phyloP scores from a whole-genome alignment of 2,797 vertebrate species.

The Pyrocephalus nanus region DNA sequence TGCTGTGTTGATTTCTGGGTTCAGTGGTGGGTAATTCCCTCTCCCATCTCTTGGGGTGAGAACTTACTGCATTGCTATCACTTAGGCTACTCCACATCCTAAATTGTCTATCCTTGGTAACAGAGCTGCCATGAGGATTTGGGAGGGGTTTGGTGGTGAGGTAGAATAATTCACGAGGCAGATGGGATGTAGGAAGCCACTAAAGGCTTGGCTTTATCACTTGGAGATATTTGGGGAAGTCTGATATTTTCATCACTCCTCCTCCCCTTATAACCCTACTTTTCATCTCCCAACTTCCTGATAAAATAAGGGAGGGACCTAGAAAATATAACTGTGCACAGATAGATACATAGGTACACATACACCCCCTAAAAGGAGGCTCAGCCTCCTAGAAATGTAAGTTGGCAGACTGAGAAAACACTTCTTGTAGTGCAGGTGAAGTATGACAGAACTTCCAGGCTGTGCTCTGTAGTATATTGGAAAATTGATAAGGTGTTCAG shows the following conservation, averaged over 20 bases:
- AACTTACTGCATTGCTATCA: neutral
- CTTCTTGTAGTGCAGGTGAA: neutral
- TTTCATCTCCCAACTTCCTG: neutral
- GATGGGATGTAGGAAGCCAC: constrained; percentile 26
- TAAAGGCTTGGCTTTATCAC: constrained; percentile 3
- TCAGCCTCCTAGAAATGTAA: neutral
- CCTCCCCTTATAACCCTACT: neutral
- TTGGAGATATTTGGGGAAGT: constrained; percentile 21
- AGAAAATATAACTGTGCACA: neutral
- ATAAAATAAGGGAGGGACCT: neutral
- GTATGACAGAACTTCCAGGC: neutral
- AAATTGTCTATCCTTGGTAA: neutral
- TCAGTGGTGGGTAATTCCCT: neutral
- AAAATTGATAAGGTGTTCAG: neutral
- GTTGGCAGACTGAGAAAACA: neutral
- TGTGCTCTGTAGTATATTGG: neutral
- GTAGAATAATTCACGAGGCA: neutral
- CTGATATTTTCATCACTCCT: neutral
- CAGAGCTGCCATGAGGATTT: neutral
- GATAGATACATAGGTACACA: neutral
- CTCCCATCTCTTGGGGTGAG: neutral
- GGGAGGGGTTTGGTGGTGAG: neutral
- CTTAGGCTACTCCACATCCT: neutral
- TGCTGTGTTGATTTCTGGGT: neutral
- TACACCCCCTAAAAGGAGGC: neutral